A percentile compares a stretch with the other conserved stretches of the same genome.
These are phyloP conservation scores for Cantharis lateralis DNA, from an alignment of 2,888 invertebrate genomes.

Conservation along the genomic window DNA sequence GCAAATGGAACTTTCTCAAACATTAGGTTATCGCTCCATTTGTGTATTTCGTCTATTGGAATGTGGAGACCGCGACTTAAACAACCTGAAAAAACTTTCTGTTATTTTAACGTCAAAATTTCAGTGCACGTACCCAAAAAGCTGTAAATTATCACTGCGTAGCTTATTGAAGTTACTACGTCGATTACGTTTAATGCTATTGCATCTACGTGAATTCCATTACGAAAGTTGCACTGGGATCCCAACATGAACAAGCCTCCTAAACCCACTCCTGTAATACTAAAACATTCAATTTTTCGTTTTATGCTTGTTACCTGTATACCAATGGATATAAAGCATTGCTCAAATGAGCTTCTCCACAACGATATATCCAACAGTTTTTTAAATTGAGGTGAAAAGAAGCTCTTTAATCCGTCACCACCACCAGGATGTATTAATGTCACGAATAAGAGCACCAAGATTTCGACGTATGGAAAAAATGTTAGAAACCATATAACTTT, in stretches of 20 bases:
- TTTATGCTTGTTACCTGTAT: background rate
- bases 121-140: background rate
- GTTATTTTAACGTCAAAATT: background rate
- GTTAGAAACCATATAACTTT: background rate
- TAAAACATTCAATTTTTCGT: background rate
- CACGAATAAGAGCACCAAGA: conserved; percentile 2
- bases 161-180: conserved; percentile 1
- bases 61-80: conserved; percentile 6
- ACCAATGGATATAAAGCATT: conserved; percentile 13
- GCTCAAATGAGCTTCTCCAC: conserved; percentile 10
- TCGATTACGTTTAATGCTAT: conserved; percentile 2
- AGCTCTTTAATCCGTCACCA: background rate
- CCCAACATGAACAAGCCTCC: conserved; percentile 7
- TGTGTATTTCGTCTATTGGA: background rate
- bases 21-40: background rate
- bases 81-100: background rate
- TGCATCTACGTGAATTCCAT: background rate
- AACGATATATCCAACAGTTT: background rate
- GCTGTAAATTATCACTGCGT: conserved; percentile 1
- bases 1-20: conserved; percentile 7
- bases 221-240: conserved; percentile 8
- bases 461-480: conserved; percentile 9
- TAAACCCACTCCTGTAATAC: conserved; percentile 5
- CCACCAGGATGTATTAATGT: conserved; percentile 7
- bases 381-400: background rate